Conservation (phyloP, 2,113 vertebrate species). For the Tautogolabrus adspersus region DNA sequence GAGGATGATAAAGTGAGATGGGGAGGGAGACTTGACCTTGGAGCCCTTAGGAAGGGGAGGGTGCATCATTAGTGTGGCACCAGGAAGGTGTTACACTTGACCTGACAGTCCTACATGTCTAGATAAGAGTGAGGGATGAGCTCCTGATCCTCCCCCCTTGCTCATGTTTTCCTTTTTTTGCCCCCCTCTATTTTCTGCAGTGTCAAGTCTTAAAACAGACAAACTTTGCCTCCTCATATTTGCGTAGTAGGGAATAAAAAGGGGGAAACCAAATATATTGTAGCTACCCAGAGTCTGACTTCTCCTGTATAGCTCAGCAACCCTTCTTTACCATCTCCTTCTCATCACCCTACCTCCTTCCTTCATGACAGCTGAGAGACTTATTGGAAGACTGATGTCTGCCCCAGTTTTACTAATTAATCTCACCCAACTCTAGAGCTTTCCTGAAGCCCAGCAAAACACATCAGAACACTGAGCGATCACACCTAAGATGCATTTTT, state of each 20-base stretch:
- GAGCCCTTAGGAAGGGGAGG: conserved; percentile 46
- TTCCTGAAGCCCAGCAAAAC: conserved; percentile 58
- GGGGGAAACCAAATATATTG: background rate
- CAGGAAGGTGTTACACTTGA: conserved; percentile 78
- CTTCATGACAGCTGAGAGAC: conserved; percentile 43
- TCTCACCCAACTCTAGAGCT: conserved; percentile 55
- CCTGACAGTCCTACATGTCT: conserved; percentile 66
- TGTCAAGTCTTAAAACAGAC: background rate
- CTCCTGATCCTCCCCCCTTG: conserved; percentile 39
- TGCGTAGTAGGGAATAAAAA: background rate
- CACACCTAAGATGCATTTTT: background rate
- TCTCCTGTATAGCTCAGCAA: conserved; percentile 26
- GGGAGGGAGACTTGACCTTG: conserved; percentile 71
- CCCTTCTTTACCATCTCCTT: conserved; percentile 42
- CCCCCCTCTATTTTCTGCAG: background rate
- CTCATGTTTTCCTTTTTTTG: background rate
- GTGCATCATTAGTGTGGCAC: conserved; percentile 79
- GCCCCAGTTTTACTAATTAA: conserved; percentile 81
- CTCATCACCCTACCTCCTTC: conserved; percentile 50
- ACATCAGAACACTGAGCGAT: conserved; percentile 51
- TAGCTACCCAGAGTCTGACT: background rate
- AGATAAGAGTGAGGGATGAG: conserved; percentile 82
- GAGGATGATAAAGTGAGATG: conserved; percentile 61
- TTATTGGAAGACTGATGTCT: conserved; percentile 73
- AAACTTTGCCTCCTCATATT: background rate